phyloP scores from a whole-genome alignment of 2,113 vertebrate species.

The Siphamia tubifer region DNA sequence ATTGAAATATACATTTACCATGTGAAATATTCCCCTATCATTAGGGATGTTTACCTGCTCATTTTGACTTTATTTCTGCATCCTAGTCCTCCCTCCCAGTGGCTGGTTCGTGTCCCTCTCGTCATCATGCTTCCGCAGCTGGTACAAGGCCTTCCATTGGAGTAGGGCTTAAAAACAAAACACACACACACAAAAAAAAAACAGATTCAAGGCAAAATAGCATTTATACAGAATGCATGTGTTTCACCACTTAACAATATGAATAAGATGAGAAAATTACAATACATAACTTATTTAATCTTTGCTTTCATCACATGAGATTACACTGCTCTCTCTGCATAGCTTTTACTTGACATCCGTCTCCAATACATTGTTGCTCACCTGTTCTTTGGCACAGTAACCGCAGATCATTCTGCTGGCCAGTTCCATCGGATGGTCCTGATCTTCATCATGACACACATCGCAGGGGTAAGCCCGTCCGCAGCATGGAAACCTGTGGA shows the following conservation, averaged over 20 bases:
- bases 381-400: constrained; percentile 84
- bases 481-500: constrained; percentile 82
- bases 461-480: constrained; percentile 83
- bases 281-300: too few relatives aligned
- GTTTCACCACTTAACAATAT: too few relatives aligned
- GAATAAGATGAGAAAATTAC: too few relatives aligned
- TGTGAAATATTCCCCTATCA: too few relatives aligned
- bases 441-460: constrained; percentile 79
- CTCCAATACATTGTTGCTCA: constrained; percentile 24
- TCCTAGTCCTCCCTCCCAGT: constrained; percentile 85
- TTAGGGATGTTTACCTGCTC: constrained; percentile 68
- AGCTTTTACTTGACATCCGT: not conserved
- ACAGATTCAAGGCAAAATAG: not conserved
- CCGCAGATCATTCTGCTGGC: constrained; percentile 85
- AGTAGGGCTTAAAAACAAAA: constrained; percentile 68
- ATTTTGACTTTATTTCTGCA: constrained; percentile 82
- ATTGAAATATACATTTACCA: not conserved
- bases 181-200: not conserved
- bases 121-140: constrained; percentile 82
- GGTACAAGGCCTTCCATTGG: constrained; percentile 77
- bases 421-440: constrained; percentile 84
- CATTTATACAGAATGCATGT: too few relatives aligned
- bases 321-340: too few relatives aligned
- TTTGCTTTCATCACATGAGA: too few relatives aligned
- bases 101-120: constrained; percentile 61